phyloP scores from a whole-genome alignment of 2,888 invertebrate genomes.

The Acrobasis repandana region DNA sequence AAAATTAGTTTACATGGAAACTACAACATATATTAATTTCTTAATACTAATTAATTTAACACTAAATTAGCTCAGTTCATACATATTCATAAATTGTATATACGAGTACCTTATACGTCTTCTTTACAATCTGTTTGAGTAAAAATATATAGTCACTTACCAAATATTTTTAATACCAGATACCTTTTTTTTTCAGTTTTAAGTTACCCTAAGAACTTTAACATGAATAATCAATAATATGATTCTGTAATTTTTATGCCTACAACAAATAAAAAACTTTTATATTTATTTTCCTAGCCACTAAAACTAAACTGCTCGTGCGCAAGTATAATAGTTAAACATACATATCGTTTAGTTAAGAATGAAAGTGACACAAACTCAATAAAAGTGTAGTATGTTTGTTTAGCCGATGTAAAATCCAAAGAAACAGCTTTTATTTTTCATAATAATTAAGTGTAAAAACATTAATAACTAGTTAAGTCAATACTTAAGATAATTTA shows the following conservation, averaged over 20 bases:
- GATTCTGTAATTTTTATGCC: too few species aligned
- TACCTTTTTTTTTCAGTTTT: too few species aligned
- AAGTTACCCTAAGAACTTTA: too few species aligned
- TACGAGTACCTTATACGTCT: too few species aligned
- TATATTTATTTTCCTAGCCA: background rate
- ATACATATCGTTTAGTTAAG: conserved; percentile 79
- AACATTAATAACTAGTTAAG: conserved; percentile 48
- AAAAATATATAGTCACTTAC: too few species aligned
- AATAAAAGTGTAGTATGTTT: conserved; percentile 58
- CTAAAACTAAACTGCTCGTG: conserved; percentile 15
- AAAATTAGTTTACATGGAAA: conserved; percentile 18
- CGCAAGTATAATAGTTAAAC: conserved; percentile 50
- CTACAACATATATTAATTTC: background rate
- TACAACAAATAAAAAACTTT: background rate
- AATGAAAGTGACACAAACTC: conserved; percentile 70
- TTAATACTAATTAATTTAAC: background rate
- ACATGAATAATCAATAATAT: too few species aligned
- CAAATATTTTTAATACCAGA: too few species aligned
- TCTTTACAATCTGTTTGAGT: too few species aligned
- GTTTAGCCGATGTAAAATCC: conserved; percentile 43
- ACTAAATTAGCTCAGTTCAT: too few species aligned
- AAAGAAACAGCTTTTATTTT: conserved; percentile 80
- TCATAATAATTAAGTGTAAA: conserved; percentile 67
- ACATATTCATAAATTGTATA: too few species aligned
- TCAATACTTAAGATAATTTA: conserved; percentile 50